phyloP scores from a whole-genome alignment of 2,113 vertebrate species.

The Vicugna pacos region DNA sequence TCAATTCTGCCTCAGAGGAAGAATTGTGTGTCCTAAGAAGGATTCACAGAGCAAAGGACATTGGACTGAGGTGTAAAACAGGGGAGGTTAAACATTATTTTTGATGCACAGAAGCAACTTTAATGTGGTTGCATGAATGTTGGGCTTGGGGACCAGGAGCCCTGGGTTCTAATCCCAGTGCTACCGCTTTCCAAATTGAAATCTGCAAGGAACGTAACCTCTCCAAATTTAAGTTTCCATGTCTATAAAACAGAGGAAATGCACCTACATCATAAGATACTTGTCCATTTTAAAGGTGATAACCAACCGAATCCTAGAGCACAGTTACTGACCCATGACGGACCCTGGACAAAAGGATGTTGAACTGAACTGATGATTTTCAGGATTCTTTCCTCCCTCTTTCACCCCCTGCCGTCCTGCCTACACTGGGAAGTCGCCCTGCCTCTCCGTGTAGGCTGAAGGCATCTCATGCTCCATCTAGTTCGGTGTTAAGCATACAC shows the following conservation, averaged over 20 bases:
- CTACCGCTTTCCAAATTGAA: not conserved
- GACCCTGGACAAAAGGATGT: fast-evolving
- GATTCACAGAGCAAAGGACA: not conserved
- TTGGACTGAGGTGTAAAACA: not conserved
- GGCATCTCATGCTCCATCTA: not conserved
- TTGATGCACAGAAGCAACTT: not conserved
- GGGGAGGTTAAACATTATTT: not conserved
- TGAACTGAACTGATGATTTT: fast-evolving
- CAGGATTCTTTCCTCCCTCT: not conserved
- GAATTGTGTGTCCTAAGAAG: not conserved
- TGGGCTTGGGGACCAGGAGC: not conserved
- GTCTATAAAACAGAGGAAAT: not conserved
- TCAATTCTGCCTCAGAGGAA: not conserved
- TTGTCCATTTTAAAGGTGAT: not conserved
- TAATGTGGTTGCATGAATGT: not conserved
- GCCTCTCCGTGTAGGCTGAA: not conserved
- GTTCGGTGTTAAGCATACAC: not conserved
- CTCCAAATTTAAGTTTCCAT: not conserved
- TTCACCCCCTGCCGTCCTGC: fast-evolving
- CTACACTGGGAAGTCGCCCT: fast-evolving
- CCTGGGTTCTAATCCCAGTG: not conserved
- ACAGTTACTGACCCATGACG: fast-evolving
- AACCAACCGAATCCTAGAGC: not conserved
- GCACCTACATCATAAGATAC: too few relatives aligned
- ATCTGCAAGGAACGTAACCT: not conserved